Percentiles rank a stretch among this genome's conserved stretches.
Conservation (phyloP, 1,140 invertebrate genomes). For the Aphelenchoides besseyi region DNA sequence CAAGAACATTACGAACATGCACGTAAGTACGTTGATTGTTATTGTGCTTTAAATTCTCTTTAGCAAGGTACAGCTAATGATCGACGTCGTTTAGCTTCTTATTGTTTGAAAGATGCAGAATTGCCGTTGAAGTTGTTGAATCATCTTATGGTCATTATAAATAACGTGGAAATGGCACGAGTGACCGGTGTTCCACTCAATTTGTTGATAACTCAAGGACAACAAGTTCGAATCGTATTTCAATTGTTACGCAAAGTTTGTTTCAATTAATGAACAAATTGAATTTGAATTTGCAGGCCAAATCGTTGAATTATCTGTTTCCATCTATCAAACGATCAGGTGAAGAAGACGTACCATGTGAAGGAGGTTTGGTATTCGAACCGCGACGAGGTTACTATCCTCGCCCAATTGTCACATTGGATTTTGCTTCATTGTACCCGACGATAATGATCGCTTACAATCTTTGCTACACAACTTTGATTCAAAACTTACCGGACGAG, state of each 20-base stretch:
- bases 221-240: conserved; percentile 98
- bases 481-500: conserved; percentile 71
- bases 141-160: conserved; percentile 97
- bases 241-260: conserved; percentile 81
- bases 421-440: conserved; percentile 98
- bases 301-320: conserved; percentile 79
- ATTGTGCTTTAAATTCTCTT: conserved; percentile 28
- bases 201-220: conserved; percentile 86
- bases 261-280: neutral
- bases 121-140: conserved; percentile 86
- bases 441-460: conserved; percentile 99
- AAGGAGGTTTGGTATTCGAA: conserved; percentile 97
- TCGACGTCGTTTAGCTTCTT: conserved; percentile 79
- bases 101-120: conserved; percentile 97
- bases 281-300: conserved; percentile 69
- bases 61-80: conserved; percentile 66
- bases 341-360: conserved; percentile 69
- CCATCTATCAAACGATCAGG: conserved; percentile 66
- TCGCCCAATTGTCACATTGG: conserved; percentile 92
- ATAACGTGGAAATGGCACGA: conserved; percentile 99
- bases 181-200: conserved; percentile 93
- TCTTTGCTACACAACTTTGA: conserved; percentile 96
- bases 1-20: conserved; percentile 93
- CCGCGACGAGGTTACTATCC: conserved; percentile 86
- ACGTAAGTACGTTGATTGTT: conserved; percentile 71